Evolutionary conservation across 1,140 invertebrate species (phyloP).

Genomic region (Platorchestia sp.): DNA sequence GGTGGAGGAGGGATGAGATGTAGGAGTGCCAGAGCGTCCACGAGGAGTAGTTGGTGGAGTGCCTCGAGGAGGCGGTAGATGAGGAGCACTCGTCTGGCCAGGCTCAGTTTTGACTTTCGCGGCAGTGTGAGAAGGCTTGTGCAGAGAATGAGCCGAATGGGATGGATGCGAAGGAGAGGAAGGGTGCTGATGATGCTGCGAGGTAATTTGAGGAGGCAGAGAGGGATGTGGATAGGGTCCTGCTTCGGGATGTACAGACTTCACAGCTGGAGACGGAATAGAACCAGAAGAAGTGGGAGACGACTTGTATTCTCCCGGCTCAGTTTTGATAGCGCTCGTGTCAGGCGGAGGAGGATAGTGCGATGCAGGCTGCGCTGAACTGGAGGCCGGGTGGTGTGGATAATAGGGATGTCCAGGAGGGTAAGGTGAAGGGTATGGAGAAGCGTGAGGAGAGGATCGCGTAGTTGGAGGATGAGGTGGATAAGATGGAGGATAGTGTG

Average conservation of each 20-base stretch:
- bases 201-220: not conserved
- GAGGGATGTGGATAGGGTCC: not conserved
- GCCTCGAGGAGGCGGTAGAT: not conserved
- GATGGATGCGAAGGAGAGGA: not conserved
- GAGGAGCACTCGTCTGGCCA: constrained; percentile 13
- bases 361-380: not conserved
- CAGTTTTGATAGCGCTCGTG: constrained; percentile 11
- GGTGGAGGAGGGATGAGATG: not conserved
- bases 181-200: not conserved
- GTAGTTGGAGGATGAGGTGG: constrained; percentile 53
- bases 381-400: not conserved
- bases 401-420: constrained; percentile 22
- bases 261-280: not conserved
- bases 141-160: not conserved
- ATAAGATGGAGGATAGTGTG: constrained; percentile 52
- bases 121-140: not conserved
- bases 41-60: not conserved
- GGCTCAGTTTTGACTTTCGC: constrained; percentile 17
- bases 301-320: not conserved
- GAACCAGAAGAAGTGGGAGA: not conserved
- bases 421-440: constrained; percentile 27
- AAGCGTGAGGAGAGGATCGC: constrained; percentile 55
- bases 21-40: not conserved
- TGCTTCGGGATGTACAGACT: not conserved
- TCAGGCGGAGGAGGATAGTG: not conserved